Percentiles rank a stretch among this genome's conserved stretches.
These are phyloP conservation scores for Coptodon bakossiorum DNA, from an alignment of 2,113 vertebrate genomes.

Conservation along the genomic window DNA sequence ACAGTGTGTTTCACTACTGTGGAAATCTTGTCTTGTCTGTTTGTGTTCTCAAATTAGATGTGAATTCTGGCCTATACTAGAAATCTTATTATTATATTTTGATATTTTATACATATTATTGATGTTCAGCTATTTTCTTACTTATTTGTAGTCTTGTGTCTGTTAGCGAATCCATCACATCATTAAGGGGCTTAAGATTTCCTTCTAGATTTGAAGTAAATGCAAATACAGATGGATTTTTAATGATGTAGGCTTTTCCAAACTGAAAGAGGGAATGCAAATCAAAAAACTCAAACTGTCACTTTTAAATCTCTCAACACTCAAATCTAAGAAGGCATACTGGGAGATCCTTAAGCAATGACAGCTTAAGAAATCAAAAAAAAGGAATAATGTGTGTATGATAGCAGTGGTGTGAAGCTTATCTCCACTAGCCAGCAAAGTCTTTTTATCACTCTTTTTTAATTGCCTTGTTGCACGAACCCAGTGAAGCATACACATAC, in stretches of 20 bases:
- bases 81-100: not conserved
- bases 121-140: not conserved
- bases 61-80: not conserved
- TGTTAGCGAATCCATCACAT: not conserved
- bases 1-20: not conserved
- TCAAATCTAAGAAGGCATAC: not conserved
- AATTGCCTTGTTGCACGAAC: conserved; percentile 29
- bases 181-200: not conserved
- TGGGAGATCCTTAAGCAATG: not conserved
- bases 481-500: conserved; percentile 6
- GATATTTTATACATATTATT: not conserved
- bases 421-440: conserved; percentile 33
- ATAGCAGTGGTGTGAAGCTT: conserved; percentile 6
- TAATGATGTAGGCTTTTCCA: not conserved
- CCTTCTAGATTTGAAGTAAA: not conserved
- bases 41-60: not conserved
- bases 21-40: not conserved
- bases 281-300: not conserved
- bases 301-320: not conserved
- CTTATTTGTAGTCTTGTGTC: not conserved
- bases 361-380: conserved; percentile 5
- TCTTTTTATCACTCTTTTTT: conserved; percentile 14
- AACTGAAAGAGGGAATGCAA: not conserved
- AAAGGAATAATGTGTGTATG: conserved; percentile 7
- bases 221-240: not conserved